phyloP scores from a whole-genome alignment of 2,888 invertebrate species.

The Nomada hirtipes region DNA sequence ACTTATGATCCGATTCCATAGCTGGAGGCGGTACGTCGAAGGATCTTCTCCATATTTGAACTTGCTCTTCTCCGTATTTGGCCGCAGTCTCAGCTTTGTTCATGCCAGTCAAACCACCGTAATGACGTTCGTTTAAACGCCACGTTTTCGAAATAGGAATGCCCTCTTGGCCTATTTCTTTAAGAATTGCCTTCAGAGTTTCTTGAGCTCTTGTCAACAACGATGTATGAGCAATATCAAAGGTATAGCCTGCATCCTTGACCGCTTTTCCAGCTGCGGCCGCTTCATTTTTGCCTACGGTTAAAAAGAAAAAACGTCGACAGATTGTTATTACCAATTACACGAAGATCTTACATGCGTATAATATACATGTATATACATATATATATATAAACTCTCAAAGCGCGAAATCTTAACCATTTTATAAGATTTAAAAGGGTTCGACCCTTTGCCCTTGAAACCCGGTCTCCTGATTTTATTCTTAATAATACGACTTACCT shows the following conservation, averaged over 20 bases:
- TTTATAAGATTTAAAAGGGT: conserved; percentile 4
- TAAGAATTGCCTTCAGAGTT: conserved; percentile 89
- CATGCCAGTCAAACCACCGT: conserved; percentile 93
- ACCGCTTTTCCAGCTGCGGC: conserved; percentile 90
- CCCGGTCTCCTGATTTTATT: not conserved
- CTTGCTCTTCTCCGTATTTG: conserved; percentile 94
- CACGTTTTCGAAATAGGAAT: conserved; percentile 90
- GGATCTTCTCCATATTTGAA: conserved; percentile 94
- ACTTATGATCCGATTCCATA: conserved; percentile 91
- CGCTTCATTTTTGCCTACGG: conserved; percentile 89
- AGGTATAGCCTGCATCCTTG: conserved; percentile 88
- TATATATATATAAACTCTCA: conserved; percentile 18
- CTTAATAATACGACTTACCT: conserved; percentile 82
- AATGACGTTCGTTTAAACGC: conserved; percentile 95
- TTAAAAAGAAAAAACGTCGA: not conserved
- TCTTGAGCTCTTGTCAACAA: conserved; percentile 91
- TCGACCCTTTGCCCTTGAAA: conserved; percentile 68
- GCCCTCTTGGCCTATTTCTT: conserved; percentile 88
- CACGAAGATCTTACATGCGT: not conserved
- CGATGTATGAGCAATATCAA: conserved; percentile 93
- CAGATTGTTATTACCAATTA: not conserved
- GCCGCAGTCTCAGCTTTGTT: conserved; percentile 94
- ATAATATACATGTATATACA: not conserved
- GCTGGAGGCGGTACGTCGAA: conserved; percentile 93
- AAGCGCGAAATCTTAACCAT: not conserved